These are phyloP conservation scores for Gibbula magus DNA, from an alignment of 2,888 invertebrate species.

Conservation along the genomic window DNA sequence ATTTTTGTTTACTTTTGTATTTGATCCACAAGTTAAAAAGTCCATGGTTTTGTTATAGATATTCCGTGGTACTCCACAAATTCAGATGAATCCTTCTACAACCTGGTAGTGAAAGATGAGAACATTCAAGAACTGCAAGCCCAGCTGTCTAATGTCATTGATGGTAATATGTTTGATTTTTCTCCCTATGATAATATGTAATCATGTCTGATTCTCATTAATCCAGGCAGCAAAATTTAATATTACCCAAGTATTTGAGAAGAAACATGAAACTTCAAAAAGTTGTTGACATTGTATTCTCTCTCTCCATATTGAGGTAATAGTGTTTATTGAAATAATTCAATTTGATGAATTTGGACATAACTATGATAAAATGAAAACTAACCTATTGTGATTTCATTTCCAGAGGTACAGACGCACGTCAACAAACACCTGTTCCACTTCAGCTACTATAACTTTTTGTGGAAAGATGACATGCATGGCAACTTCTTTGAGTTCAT, in stretches of 20 bases:
- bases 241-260: too few species aligned
- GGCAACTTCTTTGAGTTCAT: conserved; percentile 73
- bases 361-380: too few species aligned
- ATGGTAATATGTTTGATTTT: conserved; percentile 51
- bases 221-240: too few species aligned
- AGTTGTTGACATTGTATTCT: too few species aligned
- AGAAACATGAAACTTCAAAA: too few species aligned
- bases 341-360: too few species aligned
- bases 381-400: neutral
- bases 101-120: conserved; percentile 59
- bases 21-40: neutral
- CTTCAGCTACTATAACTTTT: conserved; percentile 73
- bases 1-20: neutral
- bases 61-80: conserved; percentile 63
- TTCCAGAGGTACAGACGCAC: conserved; percentile 64
- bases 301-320: too few species aligned
- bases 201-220: too few species aligned
- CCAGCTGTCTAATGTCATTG: conserved; percentile 63
- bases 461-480: conserved; percentile 74
- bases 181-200: too few species aligned
- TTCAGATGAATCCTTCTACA: conserved; percentile 65
- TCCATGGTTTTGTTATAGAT: conserved; percentile 49
- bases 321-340: too few species aligned
- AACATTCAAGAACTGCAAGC: conserved; percentile 61
- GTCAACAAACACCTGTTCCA: conserved; percentile 71